A percentile compares a stretch with the other conserved stretches of the same genome.
Evolutionary conservation across 1,140 invertebrate genomes (phyloP).

Genomic region (Diabrotica undecimpunctata): DNA sequence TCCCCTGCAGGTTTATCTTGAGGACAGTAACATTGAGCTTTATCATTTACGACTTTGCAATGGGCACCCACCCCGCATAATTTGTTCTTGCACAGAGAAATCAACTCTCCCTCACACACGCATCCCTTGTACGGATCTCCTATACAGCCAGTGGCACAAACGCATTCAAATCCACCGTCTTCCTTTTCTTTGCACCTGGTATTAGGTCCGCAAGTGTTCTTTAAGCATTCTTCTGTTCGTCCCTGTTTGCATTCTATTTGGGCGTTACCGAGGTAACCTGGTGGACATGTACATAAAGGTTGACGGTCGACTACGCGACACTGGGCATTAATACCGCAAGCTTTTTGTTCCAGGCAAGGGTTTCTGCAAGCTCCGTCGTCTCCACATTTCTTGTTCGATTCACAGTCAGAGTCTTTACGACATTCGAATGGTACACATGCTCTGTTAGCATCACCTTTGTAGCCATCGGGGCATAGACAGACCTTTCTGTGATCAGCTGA

Average conservation of each 20-base stretch:
- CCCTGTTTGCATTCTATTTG: slow-evolving; percentile 67
- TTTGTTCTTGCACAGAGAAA: slow-evolving; percentile 65
- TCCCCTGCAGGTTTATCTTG: slow-evolving; percentile 76
- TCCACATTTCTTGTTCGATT: slow-evolving; percentile 70
- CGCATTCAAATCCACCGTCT: slow-evolving; percentile 68
- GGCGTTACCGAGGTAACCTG: slow-evolving; percentile 80
- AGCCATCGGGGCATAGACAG: slow-evolving; percentile 81
- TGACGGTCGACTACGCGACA: slow-evolving; percentile 73
- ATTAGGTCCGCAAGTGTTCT: slow-evolving; percentile 81
- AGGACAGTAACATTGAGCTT: slow-evolving; percentile 80
- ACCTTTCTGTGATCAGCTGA: slow-evolving; percentile 75
- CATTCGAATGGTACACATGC: slow-evolving; percentile 76
- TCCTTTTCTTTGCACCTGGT: slow-evolving; percentile 71
- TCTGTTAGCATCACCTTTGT: slow-evolving; percentile 70
- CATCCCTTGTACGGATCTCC: slow-evolving; percentile 80
- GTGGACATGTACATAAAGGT: slow-evolving; percentile 80
- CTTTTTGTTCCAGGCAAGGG: slow-evolving; percentile 71
- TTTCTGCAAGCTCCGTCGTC: slow-evolving; percentile 73
- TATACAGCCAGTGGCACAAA: slow-evolving; percentile 71
- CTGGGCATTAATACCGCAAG: slow-evolving; percentile 81
- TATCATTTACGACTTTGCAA: slow-evolving; percentile 65
- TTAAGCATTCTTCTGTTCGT: slow-evolving; percentile 65
- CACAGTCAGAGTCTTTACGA: slow-evolving; percentile 72
- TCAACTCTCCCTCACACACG: slow-evolving; percentile 61
- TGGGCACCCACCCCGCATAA: slow-evolving; percentile 78